Conservation (phyloP, 2,113 vertebrate genomes). For the Triplophysa siluroides region DNA sequence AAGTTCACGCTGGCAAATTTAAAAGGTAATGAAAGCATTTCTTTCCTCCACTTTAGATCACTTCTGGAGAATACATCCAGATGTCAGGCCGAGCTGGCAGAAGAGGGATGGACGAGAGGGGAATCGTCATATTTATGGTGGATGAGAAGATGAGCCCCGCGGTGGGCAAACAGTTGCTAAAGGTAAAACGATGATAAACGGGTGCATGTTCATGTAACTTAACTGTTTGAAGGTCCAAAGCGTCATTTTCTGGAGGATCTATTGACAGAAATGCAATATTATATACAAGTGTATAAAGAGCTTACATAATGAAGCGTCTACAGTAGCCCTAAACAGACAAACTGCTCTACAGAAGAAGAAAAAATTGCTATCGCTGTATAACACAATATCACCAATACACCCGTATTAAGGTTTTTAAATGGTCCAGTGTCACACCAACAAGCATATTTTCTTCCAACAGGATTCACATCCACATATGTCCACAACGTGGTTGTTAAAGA, state of each 20-base stretch:
- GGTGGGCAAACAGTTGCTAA: conserved; percentile 92
- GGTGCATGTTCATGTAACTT: background rate
- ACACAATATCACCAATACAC: too few species aligned
- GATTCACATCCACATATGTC: background rate
- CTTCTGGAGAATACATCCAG: conserved; percentile 98
- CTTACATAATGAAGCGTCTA: too few species aligned
- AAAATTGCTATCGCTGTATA: too few species aligned
- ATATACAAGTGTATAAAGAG: too few species aligned
- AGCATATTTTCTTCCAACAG: background rate
- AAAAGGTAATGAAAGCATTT: background rate
- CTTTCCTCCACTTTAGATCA: conserved; percentile 76
- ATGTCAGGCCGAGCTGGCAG: conserved; percentile 98
- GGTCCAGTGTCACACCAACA: background rate
- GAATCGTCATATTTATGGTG: conserved; percentile 98
- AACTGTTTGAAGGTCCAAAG: background rate
- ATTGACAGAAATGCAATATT: too few species aligned
- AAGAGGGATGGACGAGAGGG: conserved; percentile 97
- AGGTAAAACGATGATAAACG: conserved; percentile 72
- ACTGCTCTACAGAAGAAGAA: too few species aligned
- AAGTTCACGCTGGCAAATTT: too few species aligned
- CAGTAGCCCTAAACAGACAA: too few species aligned
- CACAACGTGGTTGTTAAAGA: background rate
- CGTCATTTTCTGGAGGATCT: too few species aligned
- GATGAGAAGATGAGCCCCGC: conserved; percentile 98
- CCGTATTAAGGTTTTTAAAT: too few species aligned